Percentiles rank a stretch among this genome's conserved stretches.
Evolutionary conservation across 2,888 invertebrate genomes (phyloP).

Genomic region (Amphipoea oculea): DNA sequence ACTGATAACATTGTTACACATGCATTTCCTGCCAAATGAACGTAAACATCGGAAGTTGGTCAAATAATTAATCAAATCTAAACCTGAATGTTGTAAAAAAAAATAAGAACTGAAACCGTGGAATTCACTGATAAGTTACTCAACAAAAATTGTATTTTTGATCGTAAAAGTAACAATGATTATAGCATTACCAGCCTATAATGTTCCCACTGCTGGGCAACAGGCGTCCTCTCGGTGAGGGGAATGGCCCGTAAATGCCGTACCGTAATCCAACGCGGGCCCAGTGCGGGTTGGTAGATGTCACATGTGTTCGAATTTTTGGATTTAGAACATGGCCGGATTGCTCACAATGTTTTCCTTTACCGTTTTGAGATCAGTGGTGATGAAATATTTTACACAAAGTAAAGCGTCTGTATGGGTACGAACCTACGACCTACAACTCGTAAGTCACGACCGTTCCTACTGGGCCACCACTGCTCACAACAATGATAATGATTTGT

Average conservation of each 20-base stretch:
- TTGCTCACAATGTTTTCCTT: neutral
- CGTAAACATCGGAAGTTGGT: conserved; percentile 31
- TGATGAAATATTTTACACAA: neutral
- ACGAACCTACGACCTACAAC: neutral
- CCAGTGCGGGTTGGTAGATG: neutral
- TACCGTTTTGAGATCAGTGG: neutral
- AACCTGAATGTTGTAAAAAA: neutral
- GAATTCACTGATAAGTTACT: neutral
- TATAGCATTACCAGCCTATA: neutral
- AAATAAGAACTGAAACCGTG: neutral
- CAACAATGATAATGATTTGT: neutral
- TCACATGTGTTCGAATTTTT: neutral
- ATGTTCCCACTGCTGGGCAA: neutral
- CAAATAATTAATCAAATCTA: conserved; percentile 11
- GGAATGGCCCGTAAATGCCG: neutral
- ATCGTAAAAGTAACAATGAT: neutral
- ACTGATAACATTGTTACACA: conserved; percentile 40
- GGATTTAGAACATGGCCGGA: neutral
- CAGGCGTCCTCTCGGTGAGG: neutral
- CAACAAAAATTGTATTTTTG: neutral
- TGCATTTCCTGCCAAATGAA: conserved; percentile 8
- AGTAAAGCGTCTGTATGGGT: neutral
- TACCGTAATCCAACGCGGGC: neutral
- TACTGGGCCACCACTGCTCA: neutral
- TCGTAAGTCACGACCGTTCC: neutral